These are phyloP conservation scores for Corvus hawaiiensis DNA, from an alignment of 2,113 vertebrate genomes.

Conservation along the genomic window DNA sequence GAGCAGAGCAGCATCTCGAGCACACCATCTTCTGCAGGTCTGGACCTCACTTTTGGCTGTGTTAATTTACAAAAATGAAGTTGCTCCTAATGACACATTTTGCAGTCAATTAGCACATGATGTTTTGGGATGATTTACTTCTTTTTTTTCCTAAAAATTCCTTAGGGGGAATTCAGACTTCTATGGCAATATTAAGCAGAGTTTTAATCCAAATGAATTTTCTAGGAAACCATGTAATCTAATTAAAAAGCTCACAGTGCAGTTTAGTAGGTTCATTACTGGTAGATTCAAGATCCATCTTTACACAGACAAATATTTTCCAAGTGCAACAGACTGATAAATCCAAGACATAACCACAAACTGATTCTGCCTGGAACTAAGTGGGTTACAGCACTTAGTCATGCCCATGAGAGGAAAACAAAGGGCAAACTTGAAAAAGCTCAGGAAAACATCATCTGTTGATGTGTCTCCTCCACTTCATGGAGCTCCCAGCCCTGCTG, in stretches of 20 bases:
- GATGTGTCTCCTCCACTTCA: not conserved
- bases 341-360: constrained; percentile 6
- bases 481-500: not conserved
- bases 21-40: not conserved
- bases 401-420: not conserved
- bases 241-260: constrained; percentile 40
- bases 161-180: constrained; percentile 17
- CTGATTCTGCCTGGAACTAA: constrained; percentile 39
- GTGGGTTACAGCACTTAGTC: not conserved
- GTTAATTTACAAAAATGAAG: not conserved
- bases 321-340: not conserved
- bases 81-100: not conserved
- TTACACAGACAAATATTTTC: constrained; percentile 6
- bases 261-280: constrained; percentile 31
- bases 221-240: constrained; percentile 44
- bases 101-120: constrained; percentile 10
- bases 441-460: not conserved
- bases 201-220: constrained; percentile 57
- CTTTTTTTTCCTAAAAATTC: not conserved
- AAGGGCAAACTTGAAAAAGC: not conserved
- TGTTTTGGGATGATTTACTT: not conserved
- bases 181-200: constrained; percentile 23
- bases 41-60: not conserved
- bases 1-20: not conserved
- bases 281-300: not conserved